Base-by-base conservation (phyloP, 1,140 invertebrate species). In the Plutomurus gul region DNA sequence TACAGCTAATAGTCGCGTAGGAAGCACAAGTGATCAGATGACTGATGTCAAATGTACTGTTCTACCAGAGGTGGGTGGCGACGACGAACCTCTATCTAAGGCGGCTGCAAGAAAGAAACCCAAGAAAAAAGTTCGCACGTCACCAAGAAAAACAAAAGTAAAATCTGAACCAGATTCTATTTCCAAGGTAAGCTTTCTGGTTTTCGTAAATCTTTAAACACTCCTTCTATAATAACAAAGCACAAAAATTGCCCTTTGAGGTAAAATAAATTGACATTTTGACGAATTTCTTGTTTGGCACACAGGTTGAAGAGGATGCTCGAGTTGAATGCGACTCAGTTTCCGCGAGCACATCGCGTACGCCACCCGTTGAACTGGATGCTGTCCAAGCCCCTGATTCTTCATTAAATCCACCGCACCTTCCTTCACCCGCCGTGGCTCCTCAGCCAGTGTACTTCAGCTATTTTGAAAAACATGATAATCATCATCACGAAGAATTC, bases 401-500 rank as follows among this genome's bases (percentile, higher is more conserved):
- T n/a, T 84, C 83, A 3, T 47, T 83, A 11, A 82, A 84, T 73
- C 81, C 81, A 16, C 71, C 81, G 4, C 81, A 84, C 39, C 71
- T 81, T 7, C 76, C 80, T 73, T 83, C 83, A 4, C 83, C 81
- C 18, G 56, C 70, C 1, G 49, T 79, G 7, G 80, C 40, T 1
- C 77, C 77, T 4, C 80, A 79, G 33, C 75, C 76, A 16, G 73
- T 84, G 16, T 87, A 87, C 77, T 85, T 82, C 76, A 87, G 86
- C 27, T 87, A 87, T 75, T 87, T 87, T 77, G 86, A 86, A 75
- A 81, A 77, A 13, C 65, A 78, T 60, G 84, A 84, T 10, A 47
- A 74, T n/a, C 47, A 65, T 10, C 56, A 74, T n/a, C 47, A 65
- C 11, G 82, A 85, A 25, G 82, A 86, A n/a, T 86, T 87, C 25